These are phyloP conservation scores for Ceratina calcarata DNA, from an alignment of 1,140 invertebrate genomes.

Conservation along the genomic window DNA sequence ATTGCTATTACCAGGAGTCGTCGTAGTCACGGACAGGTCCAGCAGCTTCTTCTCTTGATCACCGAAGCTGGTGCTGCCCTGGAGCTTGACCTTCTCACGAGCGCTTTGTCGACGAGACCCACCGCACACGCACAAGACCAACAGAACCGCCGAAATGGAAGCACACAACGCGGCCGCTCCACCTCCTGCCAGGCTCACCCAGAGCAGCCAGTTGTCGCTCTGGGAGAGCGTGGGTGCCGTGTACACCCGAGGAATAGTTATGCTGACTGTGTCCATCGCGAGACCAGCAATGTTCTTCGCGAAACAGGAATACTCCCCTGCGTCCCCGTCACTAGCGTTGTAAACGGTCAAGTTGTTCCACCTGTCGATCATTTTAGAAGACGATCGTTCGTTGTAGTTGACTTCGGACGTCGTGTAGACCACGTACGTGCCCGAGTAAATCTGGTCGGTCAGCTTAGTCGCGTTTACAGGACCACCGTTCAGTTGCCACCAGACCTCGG, in stretches of 20 bases:
- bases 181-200: conserved; percentile 82
- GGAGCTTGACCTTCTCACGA: conserved; percentile 84
- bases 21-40: conserved; percentile 88
- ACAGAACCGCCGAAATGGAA: conserved; percentile 79
- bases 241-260: conserved; percentile 86
- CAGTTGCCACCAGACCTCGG: conserved; percentile 90
- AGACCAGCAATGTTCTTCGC: conserved; percentile 88
- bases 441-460: conserved; percentile 69
- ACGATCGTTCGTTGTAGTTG: conserved; percentile 20
- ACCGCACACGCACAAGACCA: conserved; percentile 82
- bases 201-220: conserved; percentile 82
- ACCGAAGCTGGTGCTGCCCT: conserved; percentile 88
- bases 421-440: conserved; percentile 40
- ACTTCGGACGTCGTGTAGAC: conserved; percentile 38
- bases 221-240: conserved; percentile 84
- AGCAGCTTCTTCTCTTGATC: conserved; percentile 92
- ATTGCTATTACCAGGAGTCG: conserved; percentile 83
- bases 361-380: conserved; percentile 73
- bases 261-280: conserved; percentile 85
- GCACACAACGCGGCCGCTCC: conserved; percentile 79
- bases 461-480: conserved; percentile 84
- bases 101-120: conserved; percentile 79
- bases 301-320: conserved; percentile 90
- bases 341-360: conserved; percentile 88
- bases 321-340: conserved; percentile 88